Evolutionary conservation across 2,797 vertebrate genomes (phyloP), one percentile per base, ranked within the genome.

Genomic region (Echeneis naucrates): DNA sequence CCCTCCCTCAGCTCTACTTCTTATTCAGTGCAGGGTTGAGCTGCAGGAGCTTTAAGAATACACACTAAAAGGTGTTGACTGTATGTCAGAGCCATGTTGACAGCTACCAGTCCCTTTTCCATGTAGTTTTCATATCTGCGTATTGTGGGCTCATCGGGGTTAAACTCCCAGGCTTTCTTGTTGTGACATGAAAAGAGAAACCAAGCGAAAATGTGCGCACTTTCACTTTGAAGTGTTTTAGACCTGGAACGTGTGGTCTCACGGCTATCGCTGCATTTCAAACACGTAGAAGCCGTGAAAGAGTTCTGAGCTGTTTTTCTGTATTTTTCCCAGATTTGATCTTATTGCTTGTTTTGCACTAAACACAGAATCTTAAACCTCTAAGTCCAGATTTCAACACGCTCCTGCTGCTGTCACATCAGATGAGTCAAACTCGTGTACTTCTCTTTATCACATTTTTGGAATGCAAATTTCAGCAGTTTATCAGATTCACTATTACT

Each of bases 31-130:
- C 50, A 56, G 48, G 42, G 40, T 50, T 19, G 3, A 19, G 1
- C 10, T 68, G 32, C 48, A 56, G 57, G 50, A 74, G 42, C 23
- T 5, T 50, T n/a, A 68, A 7, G 10, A 27, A 24, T 38, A 17
- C 4, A 35, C 52, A 38, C 12, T 38, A 21, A n/a, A 2, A 26
- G 23, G 38, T 50, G 50, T 45, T 45, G 16, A 35, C 45, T 64
- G 47, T 30, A 2, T n/a, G 12, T 27, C 44, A 42, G 33, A 35
- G 30, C 59, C 26, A 52, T 4, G 40, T 9, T 37, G 16, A 13
- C 23, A 50, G 33, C 59, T 4, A 52, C 11, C 16, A 19, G 0
- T 0, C 8, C 14, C 23, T 6, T 35, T 4, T 33, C 3, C 17
- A 47, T 47, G 14, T 12, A 27, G 8, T 1, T 0, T 48, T 7